phyloP scores from a whole-genome alignment of 2,113 vertebrate species.

The Tympanuchus pallidicinctus region DNA sequence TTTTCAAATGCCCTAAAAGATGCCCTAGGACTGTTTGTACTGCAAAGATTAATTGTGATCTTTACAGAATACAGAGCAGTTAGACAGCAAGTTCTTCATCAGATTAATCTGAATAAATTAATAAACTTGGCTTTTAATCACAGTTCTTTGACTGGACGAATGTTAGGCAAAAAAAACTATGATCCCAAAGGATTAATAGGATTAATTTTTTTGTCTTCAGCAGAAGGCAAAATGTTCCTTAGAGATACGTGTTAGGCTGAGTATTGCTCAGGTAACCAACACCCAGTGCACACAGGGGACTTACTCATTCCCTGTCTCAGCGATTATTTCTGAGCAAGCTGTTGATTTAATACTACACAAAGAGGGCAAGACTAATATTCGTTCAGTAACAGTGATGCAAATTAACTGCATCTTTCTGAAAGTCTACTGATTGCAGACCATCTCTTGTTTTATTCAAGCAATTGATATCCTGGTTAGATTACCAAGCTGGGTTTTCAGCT shows the following conservation, averaged over 20 bases:
- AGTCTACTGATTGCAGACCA: not conserved
- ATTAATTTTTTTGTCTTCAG: not conserved
- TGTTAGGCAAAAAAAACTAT: not conserved
- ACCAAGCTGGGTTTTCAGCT: not conserved
- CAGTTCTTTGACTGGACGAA: not conserved
- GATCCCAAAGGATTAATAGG: not conserved
- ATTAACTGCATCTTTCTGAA: conserved; percentile 21
- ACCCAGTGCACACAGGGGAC: not conserved
- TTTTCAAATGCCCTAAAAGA: not conserved
- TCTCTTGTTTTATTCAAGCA: not conserved
- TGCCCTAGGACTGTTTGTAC: not conserved
- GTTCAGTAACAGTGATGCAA: not conserved
- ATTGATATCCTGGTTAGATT: not conserved
- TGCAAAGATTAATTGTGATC: not conserved
- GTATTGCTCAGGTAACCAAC: not conserved
- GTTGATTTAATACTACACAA: conserved; percentile 22
- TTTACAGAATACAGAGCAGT: not conserved
- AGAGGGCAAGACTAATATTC: conserved; percentile 4
- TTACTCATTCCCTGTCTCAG: not conserved
- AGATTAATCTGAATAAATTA: not conserved
- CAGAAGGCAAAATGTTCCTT: not conserved
- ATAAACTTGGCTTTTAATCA: not conserved
- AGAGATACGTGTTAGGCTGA: not conserved
- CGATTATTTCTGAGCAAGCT: conserved; percentile 8
- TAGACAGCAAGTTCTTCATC: not conserved